These are phyloP conservation scores for Parambassis ranga DNA, from an alignment of 2,797 vertebrate genomes.

Conservation along the genomic window DNA sequence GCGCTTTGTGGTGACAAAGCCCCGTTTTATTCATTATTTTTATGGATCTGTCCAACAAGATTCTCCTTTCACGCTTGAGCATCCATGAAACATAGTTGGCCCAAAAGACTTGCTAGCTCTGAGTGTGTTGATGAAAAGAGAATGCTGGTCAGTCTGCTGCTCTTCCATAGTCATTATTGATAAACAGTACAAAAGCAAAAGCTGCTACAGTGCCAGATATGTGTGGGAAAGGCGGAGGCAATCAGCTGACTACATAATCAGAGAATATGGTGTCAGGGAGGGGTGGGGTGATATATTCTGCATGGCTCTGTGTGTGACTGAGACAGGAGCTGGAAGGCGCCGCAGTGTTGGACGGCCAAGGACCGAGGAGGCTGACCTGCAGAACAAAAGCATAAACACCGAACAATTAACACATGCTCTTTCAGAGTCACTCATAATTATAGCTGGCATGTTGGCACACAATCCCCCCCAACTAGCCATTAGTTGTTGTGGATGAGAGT, in stretches of 20 bases:
- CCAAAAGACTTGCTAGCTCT: slow-evolving; percentile 45
- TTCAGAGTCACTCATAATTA: slow-evolving; percentile 81
- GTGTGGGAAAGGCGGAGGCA: slow-evolving; percentile 68
- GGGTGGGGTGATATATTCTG: slow-evolving; percentile 86
- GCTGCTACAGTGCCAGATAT: slow-evolving; percentile 45
- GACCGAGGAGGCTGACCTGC: slow-evolving; percentile 55
- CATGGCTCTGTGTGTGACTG: slow-evolving; percentile 79
- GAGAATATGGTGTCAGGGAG: slow-evolving; percentile 63
- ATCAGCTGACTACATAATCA: slow-evolving; percentile 73
- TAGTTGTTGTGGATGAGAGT: slow-evolving; percentile 73
- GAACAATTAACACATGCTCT: slow-evolving; percentile 80
- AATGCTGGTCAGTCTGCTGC: slow-evolving; percentile 15
- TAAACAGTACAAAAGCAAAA: too few species aligned
- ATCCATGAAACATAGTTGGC: slow-evolving; percentile 74
- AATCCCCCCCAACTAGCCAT: slow-evolving; percentile 84
- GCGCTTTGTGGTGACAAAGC: slow-evolving; percentile 60
- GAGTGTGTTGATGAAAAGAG: slow-evolving; percentile 58
- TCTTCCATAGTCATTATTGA: neutral
- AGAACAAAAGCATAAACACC: slow-evolving; percentile 66
- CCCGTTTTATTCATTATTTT: slow-evolving; percentile 75
- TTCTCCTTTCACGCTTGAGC: slow-evolving; percentile 76
- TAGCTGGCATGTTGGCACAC: slow-evolving; percentile 81
- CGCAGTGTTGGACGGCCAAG: slow-evolving; percentile 74
- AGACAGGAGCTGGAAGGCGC: slow-evolving; percentile 75
- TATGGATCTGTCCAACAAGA: slow-evolving; percentile 76